Evolutionary conservation across 2,113 vertebrate species (phyloP).

Genomic region (Antidorcas marsupialis): DNA sequence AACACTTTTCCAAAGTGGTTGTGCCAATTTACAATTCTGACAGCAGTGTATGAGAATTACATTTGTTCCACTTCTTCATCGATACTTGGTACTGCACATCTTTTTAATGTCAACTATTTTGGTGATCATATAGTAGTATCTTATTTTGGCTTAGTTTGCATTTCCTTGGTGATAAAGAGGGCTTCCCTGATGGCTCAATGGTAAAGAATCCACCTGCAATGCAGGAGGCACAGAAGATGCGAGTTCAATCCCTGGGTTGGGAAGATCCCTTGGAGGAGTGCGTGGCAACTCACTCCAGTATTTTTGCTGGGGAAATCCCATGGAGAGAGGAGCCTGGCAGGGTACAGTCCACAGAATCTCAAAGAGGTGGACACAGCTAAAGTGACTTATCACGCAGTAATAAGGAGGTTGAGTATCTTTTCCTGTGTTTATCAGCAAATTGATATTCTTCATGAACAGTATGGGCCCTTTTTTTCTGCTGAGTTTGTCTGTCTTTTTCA

Average conservation of each 20-base stretch:
- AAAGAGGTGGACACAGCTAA: background rate
- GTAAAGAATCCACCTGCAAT: background rate
- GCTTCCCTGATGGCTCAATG: background rate
- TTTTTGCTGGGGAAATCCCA: background rate
- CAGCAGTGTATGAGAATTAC: background rate
- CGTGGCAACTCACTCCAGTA: background rate
- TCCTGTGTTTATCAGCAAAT: background rate
- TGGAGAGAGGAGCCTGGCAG: background rate
- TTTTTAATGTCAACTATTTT: background rate
- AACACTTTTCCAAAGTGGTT: background rate
- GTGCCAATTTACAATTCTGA: background rate
- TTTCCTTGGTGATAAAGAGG: background rate
- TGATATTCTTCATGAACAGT: background rate
- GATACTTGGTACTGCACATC: background rate
- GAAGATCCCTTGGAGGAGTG: background rate
- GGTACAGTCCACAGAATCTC: background rate
- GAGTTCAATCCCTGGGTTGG: background rate
- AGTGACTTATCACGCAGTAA: background rate
- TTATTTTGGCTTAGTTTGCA: background rate
- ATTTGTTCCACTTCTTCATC: background rate
- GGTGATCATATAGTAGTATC: background rate
- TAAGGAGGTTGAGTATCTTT: background rate
- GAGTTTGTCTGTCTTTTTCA: background rate
- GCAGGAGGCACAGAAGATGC: background rate
- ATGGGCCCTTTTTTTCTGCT: background rate